Conservation (phyloP, 2,888 invertebrate genomes). For the Diaphora mendica region DNA sequence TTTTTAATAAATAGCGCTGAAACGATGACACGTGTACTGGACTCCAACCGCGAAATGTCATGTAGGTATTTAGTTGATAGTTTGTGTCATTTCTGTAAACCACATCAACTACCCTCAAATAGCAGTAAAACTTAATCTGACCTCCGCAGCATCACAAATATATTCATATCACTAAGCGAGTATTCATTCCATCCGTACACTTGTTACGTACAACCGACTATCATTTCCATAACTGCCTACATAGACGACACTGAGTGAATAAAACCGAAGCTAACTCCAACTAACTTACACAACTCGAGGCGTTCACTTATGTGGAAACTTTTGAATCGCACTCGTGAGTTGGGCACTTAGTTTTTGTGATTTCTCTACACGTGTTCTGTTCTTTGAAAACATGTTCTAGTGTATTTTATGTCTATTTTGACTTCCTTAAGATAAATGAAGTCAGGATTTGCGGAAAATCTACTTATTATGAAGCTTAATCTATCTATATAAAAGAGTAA, state of each 20-base stretch:
- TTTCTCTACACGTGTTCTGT: conserved; percentile 38
- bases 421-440: background rate
- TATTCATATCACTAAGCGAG: conserved; percentile 10
- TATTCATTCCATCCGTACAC: conserved; percentile 14
- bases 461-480: background rate
- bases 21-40: too few relatives aligned
- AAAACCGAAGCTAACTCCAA: conserved; percentile 45
- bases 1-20: too few relatives aligned
- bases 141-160: conserved; percentile 6
- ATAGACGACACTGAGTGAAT: conserved; percentile 41
- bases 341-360: conserved; percentile 45
- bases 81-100: background rate
- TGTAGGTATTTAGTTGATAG: too few relatives aligned
- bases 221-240: conserved; percentile 28
- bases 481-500: too few relatives aligned
- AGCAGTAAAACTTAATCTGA: conserved; percentile 10
- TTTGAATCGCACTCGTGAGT: conserved; percentile 42
- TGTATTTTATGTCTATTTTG: conserved; percentile 5
- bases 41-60: too few relatives aligned
- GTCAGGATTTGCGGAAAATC: background rate
- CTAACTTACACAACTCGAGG: conserved; percentile 45
- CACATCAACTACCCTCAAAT: background rate
- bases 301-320: conserved; percentile 44
- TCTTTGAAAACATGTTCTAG: conserved; percentile 23
- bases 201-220: conserved; percentile 17